Evolutionary conservation across 2,797 vertebrate species (phyloP).

Genomic region (Petrocephalus schoutedeni): DNA sequence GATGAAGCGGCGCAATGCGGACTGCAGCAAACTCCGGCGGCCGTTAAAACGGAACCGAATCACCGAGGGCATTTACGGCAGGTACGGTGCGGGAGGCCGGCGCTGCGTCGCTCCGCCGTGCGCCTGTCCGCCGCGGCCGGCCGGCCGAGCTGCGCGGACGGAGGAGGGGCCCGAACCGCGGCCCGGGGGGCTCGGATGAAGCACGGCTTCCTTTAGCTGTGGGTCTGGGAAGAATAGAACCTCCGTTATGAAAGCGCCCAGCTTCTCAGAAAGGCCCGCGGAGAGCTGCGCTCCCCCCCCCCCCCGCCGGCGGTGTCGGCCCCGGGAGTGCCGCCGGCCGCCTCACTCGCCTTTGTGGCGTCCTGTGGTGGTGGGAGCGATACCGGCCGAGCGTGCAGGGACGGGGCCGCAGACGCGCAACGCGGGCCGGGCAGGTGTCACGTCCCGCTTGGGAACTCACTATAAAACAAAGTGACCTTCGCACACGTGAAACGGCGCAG

Average conservation of each 20-base stretch:
- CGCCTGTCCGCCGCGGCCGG: neutral
- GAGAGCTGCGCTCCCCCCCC: no score
- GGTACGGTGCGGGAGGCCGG: constrained; percentile 61
- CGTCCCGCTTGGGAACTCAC: neutral
- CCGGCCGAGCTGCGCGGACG: neutral
- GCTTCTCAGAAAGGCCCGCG: no score
- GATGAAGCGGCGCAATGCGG: constrained; percentile 89
- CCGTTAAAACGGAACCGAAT: constrained; percentile 85
- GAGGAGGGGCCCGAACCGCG: neutral
- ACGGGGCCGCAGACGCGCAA: neutral
- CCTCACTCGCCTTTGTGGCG: neutral
- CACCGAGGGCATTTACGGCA: constrained; percentile 91
- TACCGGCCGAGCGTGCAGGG: neutral
- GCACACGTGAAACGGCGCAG: neutral
- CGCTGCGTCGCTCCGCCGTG: neutral
- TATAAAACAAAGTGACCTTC: neutral
- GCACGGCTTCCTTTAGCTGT: neutral
- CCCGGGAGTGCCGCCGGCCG: no score
- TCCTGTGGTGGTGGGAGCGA: neutral
- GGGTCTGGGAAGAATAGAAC: no score
- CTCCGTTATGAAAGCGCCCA: no score
- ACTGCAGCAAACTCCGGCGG: constrained; percentile 80
- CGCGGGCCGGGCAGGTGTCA: neutral
- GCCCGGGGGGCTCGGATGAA: neutral
- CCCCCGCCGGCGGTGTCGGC: no score